Percentiles rank a stretch among this genome's conserved stretches.
Evolutionary conservation across 2,888 invertebrate genomes (phyloP).

Genomic region (Eupithecia abbreviata): DNA sequence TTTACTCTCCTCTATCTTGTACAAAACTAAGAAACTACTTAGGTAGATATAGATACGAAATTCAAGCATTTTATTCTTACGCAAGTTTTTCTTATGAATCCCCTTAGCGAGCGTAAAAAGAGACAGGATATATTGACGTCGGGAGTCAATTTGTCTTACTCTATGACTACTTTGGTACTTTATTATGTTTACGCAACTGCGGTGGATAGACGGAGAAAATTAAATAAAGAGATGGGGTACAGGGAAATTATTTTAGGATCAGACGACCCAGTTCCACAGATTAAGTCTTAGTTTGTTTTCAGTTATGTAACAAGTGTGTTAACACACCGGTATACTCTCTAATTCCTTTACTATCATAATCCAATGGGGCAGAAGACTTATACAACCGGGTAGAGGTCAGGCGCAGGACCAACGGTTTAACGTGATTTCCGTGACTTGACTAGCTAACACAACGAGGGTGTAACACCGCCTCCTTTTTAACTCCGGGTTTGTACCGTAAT

Average conservation of each 20-base stretch:
- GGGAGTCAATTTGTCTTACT: conserved; percentile 54
- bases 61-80: conserved; percentile 15
- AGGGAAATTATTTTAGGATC: background rate
- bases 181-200: conserved; percentile 40
- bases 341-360: too few species aligned
- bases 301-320: too few species aligned
- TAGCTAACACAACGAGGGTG: too few species aligned
- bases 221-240: conserved; percentile 11
- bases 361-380: too few species aligned
- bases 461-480: too few species aligned
- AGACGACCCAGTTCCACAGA: background rate
- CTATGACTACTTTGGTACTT: conserved; percentile 45
- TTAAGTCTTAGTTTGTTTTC: background rate
- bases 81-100: conserved; percentile 46
- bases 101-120: conserved; percentile 50
- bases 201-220: conserved; percentile 18
- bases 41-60: conserved; percentile 5
- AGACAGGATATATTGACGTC: conserved; percentile 51
- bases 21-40: conserved; percentile 3
- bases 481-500: too few species aligned
- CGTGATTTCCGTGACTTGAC: too few species aligned
- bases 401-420: too few species aligned
- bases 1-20: background rate
- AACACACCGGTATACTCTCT: too few species aligned
- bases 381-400: too few species aligned